A percentile compares a stretch with the other conserved stretches of the same genome.
phyloP scores from a whole-genome alignment of 2,888 invertebrate species.

The Lasioglossum lativentre region DNA sequence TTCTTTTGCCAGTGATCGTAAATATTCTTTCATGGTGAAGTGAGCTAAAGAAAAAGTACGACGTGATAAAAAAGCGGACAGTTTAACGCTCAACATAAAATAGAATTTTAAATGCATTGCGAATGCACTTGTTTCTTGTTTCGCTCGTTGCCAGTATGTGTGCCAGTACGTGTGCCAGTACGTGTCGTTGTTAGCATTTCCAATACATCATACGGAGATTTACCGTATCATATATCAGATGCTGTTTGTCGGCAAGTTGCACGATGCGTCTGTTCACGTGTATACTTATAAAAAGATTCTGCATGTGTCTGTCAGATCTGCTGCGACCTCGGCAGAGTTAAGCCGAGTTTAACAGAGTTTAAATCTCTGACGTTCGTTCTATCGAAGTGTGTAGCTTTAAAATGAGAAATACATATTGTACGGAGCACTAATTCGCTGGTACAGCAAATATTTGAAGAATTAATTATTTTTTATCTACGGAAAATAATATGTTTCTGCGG shows the following conservation, averaged over 20 bases:
- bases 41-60: not conserved
- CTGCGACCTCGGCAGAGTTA: not conserved
- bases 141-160: not conserved
- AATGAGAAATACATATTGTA: not conserved
- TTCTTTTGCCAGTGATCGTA: not conserved
- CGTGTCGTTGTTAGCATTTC: not conserved
- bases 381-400: not conserved
- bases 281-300: not conserved
- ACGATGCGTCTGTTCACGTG: not conserved
- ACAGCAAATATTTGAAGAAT: not conserved
- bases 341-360: not conserved
- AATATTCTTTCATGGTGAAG: not conserved
- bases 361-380: not conserved
- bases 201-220: not conserved
- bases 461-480: not conserved
- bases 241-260: not conserved
- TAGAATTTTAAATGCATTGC: not conserved
- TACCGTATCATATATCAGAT: not conserved
- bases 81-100: not conserved
- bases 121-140: not conserved
- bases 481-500: not conserved
- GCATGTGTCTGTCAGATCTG: not conserved
- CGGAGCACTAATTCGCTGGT: not conserved
- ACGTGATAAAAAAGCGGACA: not conserved
- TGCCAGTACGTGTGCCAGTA: too few species aligned